phyloP scores from a whole-genome alignment of 1,140 invertebrate species.

The Pogonomyrmex barbatus region DNA sequence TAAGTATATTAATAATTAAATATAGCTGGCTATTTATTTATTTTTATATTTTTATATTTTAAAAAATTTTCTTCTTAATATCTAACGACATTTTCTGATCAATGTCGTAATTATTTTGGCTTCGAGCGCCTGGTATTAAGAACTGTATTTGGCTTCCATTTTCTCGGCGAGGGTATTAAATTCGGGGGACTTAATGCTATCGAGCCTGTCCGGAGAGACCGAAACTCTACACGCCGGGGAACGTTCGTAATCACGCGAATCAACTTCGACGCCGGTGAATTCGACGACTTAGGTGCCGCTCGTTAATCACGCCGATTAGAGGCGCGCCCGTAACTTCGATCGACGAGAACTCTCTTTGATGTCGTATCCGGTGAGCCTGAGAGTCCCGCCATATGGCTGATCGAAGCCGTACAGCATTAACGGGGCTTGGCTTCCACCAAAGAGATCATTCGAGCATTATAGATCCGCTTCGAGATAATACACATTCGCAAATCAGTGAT shows the following conservation, averaged over 20 bases:
- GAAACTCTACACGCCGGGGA: slow-evolving; percentile 45
- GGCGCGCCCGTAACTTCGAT: slow-evolving; percentile 59
- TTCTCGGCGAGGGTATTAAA: slow-evolving; percentile 52
- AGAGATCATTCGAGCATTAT: slow-evolving; percentile 59
- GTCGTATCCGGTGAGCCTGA: slow-evolving; percentile 55
- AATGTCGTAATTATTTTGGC: slow-evolving; percentile 58
- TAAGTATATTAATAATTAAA: background rate
- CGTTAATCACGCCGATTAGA: slow-evolving; percentile 64
- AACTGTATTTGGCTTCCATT: slow-evolving; percentile 36
- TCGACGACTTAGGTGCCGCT: slow-evolving; percentile 61
- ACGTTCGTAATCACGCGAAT: slow-evolving; percentile 61
- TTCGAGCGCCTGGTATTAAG: background rate
- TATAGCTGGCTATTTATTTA: background rate
- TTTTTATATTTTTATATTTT: background rate
- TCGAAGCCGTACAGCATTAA: slow-evolving; percentile 55
- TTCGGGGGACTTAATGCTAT: slow-evolving; percentile 39
- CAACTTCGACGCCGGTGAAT: slow-evolving; percentile 55
- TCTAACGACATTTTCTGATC: slow-evolving; percentile 9
- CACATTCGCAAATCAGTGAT: slow-evolving; percentile 51
- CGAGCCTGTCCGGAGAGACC: slow-evolving; percentile 23
- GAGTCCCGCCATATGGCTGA: slow-evolving; percentile 57
- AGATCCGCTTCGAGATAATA: slow-evolving; percentile 47
- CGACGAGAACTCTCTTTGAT: slow-evolving; percentile 59
- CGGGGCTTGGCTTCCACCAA: slow-evolving; percentile 61
- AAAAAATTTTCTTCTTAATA: background rate